Percentiles rank a stretch among this genome's conserved stretches.
phyloP scores from a whole-genome alignment of 1,140 invertebrate genomes.

The Halesus radiatus region DNA sequence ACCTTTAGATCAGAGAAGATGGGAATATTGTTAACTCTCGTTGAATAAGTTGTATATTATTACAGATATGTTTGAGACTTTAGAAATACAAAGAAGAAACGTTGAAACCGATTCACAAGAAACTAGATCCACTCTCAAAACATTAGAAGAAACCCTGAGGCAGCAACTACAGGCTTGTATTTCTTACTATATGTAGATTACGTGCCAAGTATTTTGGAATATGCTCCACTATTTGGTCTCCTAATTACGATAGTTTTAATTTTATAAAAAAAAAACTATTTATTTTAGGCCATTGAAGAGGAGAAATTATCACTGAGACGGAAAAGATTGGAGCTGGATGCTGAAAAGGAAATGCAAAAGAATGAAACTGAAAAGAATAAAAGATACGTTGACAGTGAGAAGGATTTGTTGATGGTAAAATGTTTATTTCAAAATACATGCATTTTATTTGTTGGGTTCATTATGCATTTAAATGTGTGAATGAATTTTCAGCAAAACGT shows the following conservation, averaged over 20 bases:
- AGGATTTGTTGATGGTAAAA: slow-evolving; percentile 44
- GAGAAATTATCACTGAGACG: slow-evolving; percentile 63
- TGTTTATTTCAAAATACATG: neutral
- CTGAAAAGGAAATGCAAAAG: slow-evolving; percentile 66
- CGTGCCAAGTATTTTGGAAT: no score
- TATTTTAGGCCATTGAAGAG: slow-evolving; percentile 65
- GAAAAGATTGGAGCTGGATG: slow-evolving; percentile 68
- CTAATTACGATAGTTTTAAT: no score
- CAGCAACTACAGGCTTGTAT: slow-evolving; percentile 49
- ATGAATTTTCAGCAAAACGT: slow-evolving; percentile 15
- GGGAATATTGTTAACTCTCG: no score
- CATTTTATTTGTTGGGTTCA: neutral
- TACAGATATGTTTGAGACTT: slow-evolving; percentile 44
- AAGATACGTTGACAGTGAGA: slow-evolving; percentile 51
- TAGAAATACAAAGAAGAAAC: slow-evolving; percentile 43
- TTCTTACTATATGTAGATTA: no score
- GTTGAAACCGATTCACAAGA: slow-evolving; percentile 44
- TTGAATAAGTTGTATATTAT: no score
- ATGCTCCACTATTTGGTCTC: no score
- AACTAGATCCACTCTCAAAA: slow-evolving; percentile 36
- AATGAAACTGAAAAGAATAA: slow-evolving; percentile 63
- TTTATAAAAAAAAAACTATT: no score
- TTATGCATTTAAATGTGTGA: neutral
- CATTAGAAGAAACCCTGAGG: slow-evolving; percentile 60
- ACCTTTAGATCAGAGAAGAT: no score